Evolutionary conservation across 2,797 vertebrate genomes (phyloP), one percentile per base, ranked within the genome.

Genomic region (Mus caroli): DNA sequence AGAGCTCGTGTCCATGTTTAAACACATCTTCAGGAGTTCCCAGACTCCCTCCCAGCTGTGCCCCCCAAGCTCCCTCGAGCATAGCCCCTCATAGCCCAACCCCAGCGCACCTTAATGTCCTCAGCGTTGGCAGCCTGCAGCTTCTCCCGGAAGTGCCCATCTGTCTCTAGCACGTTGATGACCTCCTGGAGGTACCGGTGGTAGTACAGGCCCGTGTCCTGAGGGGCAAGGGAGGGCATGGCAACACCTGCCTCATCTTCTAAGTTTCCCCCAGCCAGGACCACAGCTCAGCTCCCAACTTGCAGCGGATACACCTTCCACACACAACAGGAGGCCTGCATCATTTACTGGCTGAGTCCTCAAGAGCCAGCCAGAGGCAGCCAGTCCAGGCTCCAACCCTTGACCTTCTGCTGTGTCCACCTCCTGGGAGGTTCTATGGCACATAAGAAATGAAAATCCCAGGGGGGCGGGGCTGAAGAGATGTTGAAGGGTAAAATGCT

Each of bases 201-300:
- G 85, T 99, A 99, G 98, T 99, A 99, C 54, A 99, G 98, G 1
- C 99, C 99, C 0, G 99, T 99, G 98, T 99, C 99, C 99, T 99
- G 83, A 15, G 77, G 46, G 34, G 77, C 34, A 92, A 67, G 43
- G 50, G 82, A 0, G 1, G n/a, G 83, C 8, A 24, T 20, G 50
- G 75, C 11, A 58, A 46, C 11, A 46, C 54, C 2, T 19, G n/a
- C 19, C 20, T 37, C 0, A 2, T 10, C 15, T 0, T 24, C 31
- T n/a, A 17, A 4, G 20, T 31, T 56, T 64, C 80, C 82, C 6
- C 9, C 0, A 1, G 22, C 17, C 24, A 71, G 56, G 64, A 52
- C 28, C 26, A n/a, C 0, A 1, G 67, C 40, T n/a, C 43, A 1
- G 8, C 5, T 20, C 19, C 10, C 1, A 46, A 11, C 22, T 0